A percentile compares a stretch with the other conserved stretches of the same genome.
phyloP scores from a whole-genome alignment of 2,113 vertebrate species.

The Macquaria australasica region DNA sequence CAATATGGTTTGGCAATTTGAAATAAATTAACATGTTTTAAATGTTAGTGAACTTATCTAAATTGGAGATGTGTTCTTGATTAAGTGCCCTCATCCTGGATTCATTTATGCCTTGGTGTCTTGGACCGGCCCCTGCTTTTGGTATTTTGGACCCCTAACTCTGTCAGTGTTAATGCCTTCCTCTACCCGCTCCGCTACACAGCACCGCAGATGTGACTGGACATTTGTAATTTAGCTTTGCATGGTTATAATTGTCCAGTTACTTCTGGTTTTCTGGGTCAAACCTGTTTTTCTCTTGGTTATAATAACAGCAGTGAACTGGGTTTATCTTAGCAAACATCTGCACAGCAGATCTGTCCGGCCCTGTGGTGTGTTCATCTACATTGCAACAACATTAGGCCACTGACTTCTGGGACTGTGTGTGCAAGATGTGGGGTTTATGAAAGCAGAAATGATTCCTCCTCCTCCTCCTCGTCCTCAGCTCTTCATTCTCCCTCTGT shows the following conservation, averaged over 20 bases:
- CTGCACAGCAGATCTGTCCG: constrained; percentile 20
- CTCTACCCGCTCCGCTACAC: neutral
- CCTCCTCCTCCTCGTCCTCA: constrained; percentile 23
- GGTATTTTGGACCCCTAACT: neutral
- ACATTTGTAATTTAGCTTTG: constrained; percentile 37
- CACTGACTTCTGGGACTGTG: constrained; percentile 46
- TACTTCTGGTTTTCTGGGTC: constrained; percentile 43
- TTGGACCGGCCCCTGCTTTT: neutral
- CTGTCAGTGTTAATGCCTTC: neutral
- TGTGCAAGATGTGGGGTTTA: constrained; percentile 64
- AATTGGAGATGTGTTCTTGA: neutral
- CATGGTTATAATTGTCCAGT: constrained; percentile 30
- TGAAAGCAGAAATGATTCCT: constrained; percentile 69
- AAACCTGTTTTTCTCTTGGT: constrained; percentile 25
- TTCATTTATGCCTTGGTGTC: neutral
- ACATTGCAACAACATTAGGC: constrained; percentile 32
- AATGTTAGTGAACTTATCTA: no score
- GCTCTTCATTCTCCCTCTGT: constrained; percentile 20
- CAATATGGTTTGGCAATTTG: no score
- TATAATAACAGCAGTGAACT: constrained; percentile 19
- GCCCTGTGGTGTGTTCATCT: constrained; percentile 24
- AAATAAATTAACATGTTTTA: no score
- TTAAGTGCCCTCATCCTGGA: neutral
- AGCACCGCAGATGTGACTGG: neutral
- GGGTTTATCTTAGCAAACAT: constrained; percentile 43